Conservation (phyloP, 2,888 invertebrate genomes). For the Thereva unica region DNA sequence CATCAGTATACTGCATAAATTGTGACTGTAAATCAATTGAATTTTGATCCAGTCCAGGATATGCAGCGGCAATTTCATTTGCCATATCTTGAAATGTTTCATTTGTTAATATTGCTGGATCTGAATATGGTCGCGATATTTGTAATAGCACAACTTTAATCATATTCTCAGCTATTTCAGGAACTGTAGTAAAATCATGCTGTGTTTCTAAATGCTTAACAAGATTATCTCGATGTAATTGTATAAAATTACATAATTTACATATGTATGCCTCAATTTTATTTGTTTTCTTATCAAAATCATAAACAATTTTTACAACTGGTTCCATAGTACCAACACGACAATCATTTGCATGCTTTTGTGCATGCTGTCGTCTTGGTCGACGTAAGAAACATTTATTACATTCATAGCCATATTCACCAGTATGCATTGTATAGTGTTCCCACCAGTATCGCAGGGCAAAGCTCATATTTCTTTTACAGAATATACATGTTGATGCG, state of each 20-base stretch:
- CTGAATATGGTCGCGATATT: conserved; percentile 11
- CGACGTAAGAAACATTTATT: conserved; percentile 17
- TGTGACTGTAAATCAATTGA: not conserved
- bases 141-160: conserved; percentile 7
- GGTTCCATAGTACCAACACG: conserved; percentile 11
- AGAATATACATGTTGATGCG: conserved; percentile 36
- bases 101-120: not conserved
- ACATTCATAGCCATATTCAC: conserved; percentile 33
- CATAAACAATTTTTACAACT: conserved; percentile 13
- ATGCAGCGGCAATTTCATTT: too few relatives aligned
- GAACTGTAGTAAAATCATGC: conserved; percentile 14
- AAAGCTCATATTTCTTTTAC: conserved; percentile 28
- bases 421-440: conserved; percentile 34
- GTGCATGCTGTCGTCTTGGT: conserved; percentile 21
- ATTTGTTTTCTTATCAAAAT: conserved; percentile 22
- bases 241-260: conserved; percentile 36
- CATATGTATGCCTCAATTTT: conserved; percentile 36
- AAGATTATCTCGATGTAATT: conserved; percentile 30
- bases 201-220: conserved; percentile 29
- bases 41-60: too few relatives aligned
- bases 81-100: too few relatives aligned
- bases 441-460: conserved; percentile 37
- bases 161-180: not conserved
- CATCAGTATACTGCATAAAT: conserved; percentile 44
- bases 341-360: conserved; percentile 18